Percentiles rank a stretch among this genome's conserved stretches.
These are phyloP conservation scores for Megaceryle torquata DNA, from an alignment of 2,113 vertebrate species.

Conservation along the genomic window DNA sequence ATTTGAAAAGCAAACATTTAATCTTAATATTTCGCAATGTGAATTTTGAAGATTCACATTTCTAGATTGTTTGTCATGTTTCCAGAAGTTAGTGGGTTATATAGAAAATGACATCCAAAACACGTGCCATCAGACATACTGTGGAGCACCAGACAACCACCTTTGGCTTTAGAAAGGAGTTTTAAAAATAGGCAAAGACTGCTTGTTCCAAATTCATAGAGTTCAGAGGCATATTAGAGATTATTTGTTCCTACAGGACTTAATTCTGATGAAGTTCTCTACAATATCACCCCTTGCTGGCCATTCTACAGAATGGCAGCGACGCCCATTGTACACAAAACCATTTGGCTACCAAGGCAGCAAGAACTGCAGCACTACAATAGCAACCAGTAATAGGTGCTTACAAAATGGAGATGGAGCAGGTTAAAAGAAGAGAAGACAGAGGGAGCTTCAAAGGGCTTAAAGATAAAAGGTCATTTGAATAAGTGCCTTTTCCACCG, in stretches of 20 bases:
- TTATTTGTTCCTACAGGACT: not conserved
- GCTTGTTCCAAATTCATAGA: not conserved
- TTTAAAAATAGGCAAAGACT: not conserved
- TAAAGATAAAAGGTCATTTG: not conserved
- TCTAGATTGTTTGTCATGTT: not conserved
- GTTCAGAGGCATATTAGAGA: not conserved
- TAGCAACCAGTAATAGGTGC: not conserved
- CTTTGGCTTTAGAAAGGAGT: not conserved
- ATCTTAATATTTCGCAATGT: conserved; percentile 26
- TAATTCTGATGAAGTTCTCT: conserved; percentile 18
- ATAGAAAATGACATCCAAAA: not conserved
- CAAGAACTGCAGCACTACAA: not conserved
- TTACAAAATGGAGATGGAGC: not conserved
- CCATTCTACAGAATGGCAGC: conserved; percentile 40
- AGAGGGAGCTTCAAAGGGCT: not conserved
- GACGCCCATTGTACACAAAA: not conserved
- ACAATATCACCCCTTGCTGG: conserved; percentile 68
- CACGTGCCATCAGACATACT: not conserved
- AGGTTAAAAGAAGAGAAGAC: not conserved
- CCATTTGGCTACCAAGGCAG: not conserved
- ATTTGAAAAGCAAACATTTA: conserved; percentile 54
- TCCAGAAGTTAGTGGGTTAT: not conserved
- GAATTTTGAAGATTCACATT: conserved; percentile 16
- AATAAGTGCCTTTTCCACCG: not conserved
- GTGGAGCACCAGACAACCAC: not conserved